A percentile compares a stretch with the other conserved stretches of the same genome.
These are phyloP conservation scores for Agrotis clavis DNA, from an alignment of 2,888 invertebrate species.

Conservation along the genomic window DNA sequence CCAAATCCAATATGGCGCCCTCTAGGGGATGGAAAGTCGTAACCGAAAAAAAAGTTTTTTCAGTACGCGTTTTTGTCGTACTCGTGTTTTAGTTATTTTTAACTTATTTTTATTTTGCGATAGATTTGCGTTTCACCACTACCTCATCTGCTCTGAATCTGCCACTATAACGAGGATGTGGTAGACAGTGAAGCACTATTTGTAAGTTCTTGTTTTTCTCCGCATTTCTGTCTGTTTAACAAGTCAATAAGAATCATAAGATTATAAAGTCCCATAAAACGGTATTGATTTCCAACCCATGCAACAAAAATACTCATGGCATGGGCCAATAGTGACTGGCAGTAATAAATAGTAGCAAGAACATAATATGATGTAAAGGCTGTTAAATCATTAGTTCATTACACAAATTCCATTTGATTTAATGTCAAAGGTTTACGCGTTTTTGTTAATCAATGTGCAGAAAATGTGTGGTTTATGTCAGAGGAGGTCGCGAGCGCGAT, in stretches of 20 bases:
- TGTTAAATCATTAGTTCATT: constrained; percentile 26
- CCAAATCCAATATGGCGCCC: too few species aligned
- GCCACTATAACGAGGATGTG: too few species aligned
- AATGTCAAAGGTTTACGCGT: constrained; percentile 42
- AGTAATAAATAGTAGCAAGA: neutral
- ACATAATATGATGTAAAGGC: constrained; percentile 7
- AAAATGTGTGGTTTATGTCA: constrained; percentile 13
- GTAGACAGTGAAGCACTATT: too few species aligned
- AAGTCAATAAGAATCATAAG: neutral
- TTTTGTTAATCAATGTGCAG: constrained; percentile 42
- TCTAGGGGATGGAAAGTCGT: too few species aligned
- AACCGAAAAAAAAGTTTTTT: too few species aligned
- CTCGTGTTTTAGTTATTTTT: too few species aligned
- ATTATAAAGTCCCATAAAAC: neutral
- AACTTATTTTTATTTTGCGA: too few species aligned
- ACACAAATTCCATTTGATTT: constrained; percentile 36
- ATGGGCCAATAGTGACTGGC: neutral
- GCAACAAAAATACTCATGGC: neutral
- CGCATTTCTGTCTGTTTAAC: neutral
- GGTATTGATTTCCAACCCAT: neutral
- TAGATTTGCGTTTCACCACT: too few species aligned
- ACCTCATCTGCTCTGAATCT: too few species aligned
- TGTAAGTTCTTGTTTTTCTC: neutral
- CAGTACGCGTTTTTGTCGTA: too few species aligned
- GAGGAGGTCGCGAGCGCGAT: constrained; percentile 33